Conservation (phyloP, 2,797 vertebrate genomes). For the Danio aesculapii region DNA sequence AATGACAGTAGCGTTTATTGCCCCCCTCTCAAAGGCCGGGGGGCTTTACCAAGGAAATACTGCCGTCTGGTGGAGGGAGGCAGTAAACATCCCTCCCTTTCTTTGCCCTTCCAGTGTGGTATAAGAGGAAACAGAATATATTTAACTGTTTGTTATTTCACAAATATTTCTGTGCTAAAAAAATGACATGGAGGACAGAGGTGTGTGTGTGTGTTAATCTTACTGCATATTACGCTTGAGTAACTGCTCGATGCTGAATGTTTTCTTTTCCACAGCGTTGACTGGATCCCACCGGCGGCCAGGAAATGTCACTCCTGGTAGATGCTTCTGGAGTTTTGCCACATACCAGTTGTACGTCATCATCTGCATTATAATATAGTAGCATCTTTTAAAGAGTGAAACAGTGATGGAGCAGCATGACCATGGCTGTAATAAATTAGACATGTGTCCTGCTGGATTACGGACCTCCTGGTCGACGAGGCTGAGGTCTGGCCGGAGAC, state of each 20-base stretch:
- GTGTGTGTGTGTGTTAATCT: slow-evolving; percentile 65
- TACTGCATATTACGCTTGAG: slow-evolving; percentile 91
- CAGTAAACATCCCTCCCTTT: slow-evolving; percentile 47
- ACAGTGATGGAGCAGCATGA: background rate
- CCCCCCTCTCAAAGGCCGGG: slow-evolving; percentile 66
- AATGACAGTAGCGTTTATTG: slow-evolving; percentile 70
- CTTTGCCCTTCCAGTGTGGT: slow-evolving; percentile 43
- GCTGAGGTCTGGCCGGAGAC: slow-evolving; percentile 85
- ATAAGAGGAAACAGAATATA: background rate
- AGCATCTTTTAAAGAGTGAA: background rate
- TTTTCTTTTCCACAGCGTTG: slow-evolving; percentile 73
- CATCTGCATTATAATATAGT: slow-evolving; percentile 81
- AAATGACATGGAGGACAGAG: background rate
- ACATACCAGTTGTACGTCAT: slow-evolving; percentile 98
- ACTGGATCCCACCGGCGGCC: slow-evolving; percentile 89
- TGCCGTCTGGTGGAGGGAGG: slow-evolving; percentile 84
- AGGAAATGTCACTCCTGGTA: slow-evolving; percentile 87
- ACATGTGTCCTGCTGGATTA: slow-evolving; percentile 6
- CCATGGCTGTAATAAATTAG: background rate
- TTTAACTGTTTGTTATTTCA: background rate
- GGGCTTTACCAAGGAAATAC: slow-evolving; percentile 80
- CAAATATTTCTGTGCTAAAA: background rate
- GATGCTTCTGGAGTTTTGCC: slow-evolving; percentile 87
- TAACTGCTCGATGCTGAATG: slow-evolving; percentile 92
- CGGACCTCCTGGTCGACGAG: slow-evolving; percentile 97